Conservation (phyloP, 2,113 vertebrate genomes). For the Phaetusa simplex region DNA sequence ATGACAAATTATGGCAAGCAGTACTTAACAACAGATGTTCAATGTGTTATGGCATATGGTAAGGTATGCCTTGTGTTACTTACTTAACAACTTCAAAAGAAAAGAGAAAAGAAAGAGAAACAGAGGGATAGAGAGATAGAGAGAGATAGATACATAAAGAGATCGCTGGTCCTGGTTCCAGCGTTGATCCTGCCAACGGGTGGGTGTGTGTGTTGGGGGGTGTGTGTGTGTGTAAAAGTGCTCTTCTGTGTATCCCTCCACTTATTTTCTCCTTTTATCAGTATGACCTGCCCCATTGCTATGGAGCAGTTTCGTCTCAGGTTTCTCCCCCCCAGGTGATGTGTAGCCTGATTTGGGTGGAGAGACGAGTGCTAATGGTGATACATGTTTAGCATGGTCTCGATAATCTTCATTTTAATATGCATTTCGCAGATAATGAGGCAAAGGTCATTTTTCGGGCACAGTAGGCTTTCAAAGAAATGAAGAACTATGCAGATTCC, state of each 20-base stretch:
- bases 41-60: not conserved
- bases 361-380: not conserved
- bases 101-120: not conserved
- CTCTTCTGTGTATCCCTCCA: not conserved
- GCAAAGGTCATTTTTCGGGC: not conserved
- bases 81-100: not conserved
- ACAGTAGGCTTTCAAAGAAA: not conserved
- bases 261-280: not conserved
- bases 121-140: not conserved
- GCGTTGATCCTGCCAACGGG: not conserved
- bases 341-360: not conserved
- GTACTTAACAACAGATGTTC: not conserved
- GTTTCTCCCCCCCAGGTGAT: not conserved
- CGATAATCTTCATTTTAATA: not conserved
- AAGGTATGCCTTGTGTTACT: not conserved
- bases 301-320: not conserved
- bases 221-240: not conserved
- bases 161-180: not conserved
- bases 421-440: not conserved
- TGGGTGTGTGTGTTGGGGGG: no score
- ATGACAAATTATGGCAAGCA: not conserved
- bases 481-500: not conserved
- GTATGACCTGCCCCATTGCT: not conserved
- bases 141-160: not conserved
- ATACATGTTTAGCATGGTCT: not conserved